Conservation (phyloP, 2,797 vertebrate species). For the Thaleichthys pacificus region DNA sequence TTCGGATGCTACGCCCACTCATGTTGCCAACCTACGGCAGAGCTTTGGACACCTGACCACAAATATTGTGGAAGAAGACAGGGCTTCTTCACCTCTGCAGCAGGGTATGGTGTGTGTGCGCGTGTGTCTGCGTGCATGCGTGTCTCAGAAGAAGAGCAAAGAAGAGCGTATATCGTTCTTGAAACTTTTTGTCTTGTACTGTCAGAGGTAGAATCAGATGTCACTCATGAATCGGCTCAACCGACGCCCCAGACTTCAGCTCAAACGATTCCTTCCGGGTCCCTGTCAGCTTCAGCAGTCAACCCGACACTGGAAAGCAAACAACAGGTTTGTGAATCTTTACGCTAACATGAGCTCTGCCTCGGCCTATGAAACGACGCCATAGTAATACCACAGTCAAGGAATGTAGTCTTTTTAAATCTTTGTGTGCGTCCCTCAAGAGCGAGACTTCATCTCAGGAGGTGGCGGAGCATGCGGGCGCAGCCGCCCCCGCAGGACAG, state of each 20-base stretch:
- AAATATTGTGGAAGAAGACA: slow-evolving; percentile 54
- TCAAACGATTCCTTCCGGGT: not conserved
- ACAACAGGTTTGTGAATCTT: not conserved
- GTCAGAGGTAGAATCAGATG: not conserved
- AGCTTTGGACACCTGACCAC: slow-evolving; percentile 26
- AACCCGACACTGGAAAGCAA: not conserved
- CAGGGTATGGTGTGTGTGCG: slow-evolving; percentile 48
- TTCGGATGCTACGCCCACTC: slow-evolving; percentile 20
- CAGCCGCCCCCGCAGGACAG: slow-evolving; percentile 36
- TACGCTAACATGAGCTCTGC: not conserved
- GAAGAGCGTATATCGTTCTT: too few species aligned
- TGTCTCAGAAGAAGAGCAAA: too few species aligned
- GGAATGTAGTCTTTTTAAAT: not conserved
- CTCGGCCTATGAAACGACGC: not conserved
- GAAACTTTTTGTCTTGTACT: not conserved
- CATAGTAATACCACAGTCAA: not conserved
- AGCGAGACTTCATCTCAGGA: slow-evolving; percentile 41
- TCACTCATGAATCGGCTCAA: not conserved
- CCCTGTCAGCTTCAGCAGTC: slow-evolving; percentile 24
- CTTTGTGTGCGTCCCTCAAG: not conserved
- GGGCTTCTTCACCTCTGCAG: slow-evolving; percentile 4
- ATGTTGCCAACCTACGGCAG: not conserved
- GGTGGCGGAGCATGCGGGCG: slow-evolving; percentile 33
- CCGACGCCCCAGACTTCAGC: slow-evolving; percentile 23
- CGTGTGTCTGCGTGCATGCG: not conserved